phyloP scores from a whole-genome alignment of 1,140 invertebrate genomes.

The Manduca sexta region DNA sequence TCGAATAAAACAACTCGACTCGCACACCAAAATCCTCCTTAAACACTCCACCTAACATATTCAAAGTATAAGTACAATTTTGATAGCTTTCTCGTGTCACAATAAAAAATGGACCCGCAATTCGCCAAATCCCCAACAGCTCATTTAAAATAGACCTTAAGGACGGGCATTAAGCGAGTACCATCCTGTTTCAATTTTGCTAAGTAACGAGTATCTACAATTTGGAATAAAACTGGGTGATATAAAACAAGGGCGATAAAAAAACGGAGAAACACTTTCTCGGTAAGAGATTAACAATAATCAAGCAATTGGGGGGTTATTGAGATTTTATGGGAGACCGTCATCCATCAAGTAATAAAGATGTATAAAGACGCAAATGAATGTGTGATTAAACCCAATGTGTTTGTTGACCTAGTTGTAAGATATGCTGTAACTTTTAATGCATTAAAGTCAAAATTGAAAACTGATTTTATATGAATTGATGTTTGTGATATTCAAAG shows the following conservation, averaged over 20 bases:
- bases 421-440: too few relatives aligned
- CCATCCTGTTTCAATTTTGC: slow-evolving; percentile 52
- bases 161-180: slow-evolving; percentile 6
- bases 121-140: too few relatives aligned
- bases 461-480: too few relatives aligned
- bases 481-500: too few relatives aligned
- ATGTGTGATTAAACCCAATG: not conserved
- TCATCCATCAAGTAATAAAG: slow-evolving; percentile 62
- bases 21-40: too few relatives aligned
- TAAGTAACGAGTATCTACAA: slow-evolving; percentile 60
- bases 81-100: too few relatives aligned
- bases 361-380: slow-evolving; percentile 26
- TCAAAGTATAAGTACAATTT: too few relatives aligned
- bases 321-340: slow-evolving; percentile 41
- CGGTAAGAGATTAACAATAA: slow-evolving; percentile 62
- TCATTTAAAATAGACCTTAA: not conserved
- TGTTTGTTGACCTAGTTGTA: too few relatives aligned
- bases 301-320: slow-evolving; percentile 66
- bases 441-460: too few relatives aligned
- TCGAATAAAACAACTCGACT: too few relatives aligned
- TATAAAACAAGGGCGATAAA: slow-evolving; percentile 59
- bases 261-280: slow-evolving; percentile 31
- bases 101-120: too few relatives aligned
- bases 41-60: too few relatives aligned
- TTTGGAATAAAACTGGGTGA: slow-evolving; percentile 29